Base-by-base conservation (phyloP, 2,797 vertebrate species). In the Gallinago nigripennis region DNA sequence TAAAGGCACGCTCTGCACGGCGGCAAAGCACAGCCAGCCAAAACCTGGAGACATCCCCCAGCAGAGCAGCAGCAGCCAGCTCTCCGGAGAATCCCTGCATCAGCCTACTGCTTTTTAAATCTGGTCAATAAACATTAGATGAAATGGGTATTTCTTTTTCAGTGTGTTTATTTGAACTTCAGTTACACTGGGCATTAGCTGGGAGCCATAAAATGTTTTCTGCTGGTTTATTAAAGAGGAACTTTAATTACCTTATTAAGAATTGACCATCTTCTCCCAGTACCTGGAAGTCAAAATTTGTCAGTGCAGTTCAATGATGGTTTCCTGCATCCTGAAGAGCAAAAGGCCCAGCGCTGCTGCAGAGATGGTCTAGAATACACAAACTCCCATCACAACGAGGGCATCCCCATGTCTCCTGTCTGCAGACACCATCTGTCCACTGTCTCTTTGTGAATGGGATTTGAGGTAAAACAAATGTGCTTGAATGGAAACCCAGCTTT, bases 191-290 rank as follows among this genome's bases (percentile, higher is more conserved):
- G 51, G 35, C 51, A 16, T 66, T 69, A 66, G 66, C 66, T 0
- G 2, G 65, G 66, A 90, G 87, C 58, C 72, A 23, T 63, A 84
- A 91, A 83, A 86, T 35, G 51, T 16, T 88, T 90, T 79, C 16
- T 82, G 73, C 28, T 76, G 31, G 35, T 54, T 92, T 95, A 96
- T 92, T 93, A 91, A 95, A 96, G 84, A 94, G 84, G 54, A 93
- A 19, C 86, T 90, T 94, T 89, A 86, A 97, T 96, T 88, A 84
- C 51, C 43, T 64, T 72, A 58, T 92, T 92, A 57, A 92, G 88
- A 90, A 90, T 63, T 88, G 85, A 68, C 79, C 13, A 2, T 81
- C 86, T 8, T 78, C 69, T 78, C 50, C 35, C 65, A 63, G 76
- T 58, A 63, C 53, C 35, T 35, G 64, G 65, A 91, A 94, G 89